These are phyloP conservation scores for Clunio marinus DNA, from an alignment of 2,888 invertebrate genomes.

Conservation along the genomic window DNA sequence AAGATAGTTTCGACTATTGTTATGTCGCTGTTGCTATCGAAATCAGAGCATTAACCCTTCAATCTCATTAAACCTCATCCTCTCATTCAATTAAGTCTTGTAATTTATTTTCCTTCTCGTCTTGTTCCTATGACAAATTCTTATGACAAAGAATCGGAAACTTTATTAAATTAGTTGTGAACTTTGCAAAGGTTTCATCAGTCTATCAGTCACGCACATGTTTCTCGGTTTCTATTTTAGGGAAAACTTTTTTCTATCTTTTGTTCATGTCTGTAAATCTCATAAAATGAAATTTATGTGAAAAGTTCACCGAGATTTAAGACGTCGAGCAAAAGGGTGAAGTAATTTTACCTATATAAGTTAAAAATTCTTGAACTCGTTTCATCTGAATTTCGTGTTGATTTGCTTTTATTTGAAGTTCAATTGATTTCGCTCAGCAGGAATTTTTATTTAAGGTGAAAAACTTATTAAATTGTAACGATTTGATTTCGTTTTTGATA, in stretches of 20 bases:
- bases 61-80: conserved; percentile 14
- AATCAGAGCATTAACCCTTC: background rate
- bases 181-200: conserved; percentile 24
- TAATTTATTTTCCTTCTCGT: conserved; percentile 16
- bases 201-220: conserved; percentile 34
- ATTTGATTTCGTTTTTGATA: conserved; percentile 7
- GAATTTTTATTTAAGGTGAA: background rate
- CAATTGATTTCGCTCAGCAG: conserved; percentile 12
- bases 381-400: conserved; percentile 7
- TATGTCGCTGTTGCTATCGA: background rate
- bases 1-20: conserved; percentile 32
- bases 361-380: conserved; percentile 2
- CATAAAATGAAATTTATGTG: conserved; percentile 15
- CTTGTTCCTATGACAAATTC: background rate
- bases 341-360: background rate
- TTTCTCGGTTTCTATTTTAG: background rate
- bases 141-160: background rate
- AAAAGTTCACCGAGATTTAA: background rate
- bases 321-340: background rate
- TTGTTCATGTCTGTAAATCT: conserved; percentile 12
- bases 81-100: conserved; percentile 14
- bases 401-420: background rate
- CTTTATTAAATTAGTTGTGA: conserved; percentile 26
- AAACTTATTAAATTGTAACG: background rate
- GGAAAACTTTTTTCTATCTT: background rate